A percentile compares a stretch with the other conserved stretches of the same genome.
phyloP scores from a whole-genome alignment of 2,888 invertebrate genomes.

The Campoplex capitator region DNA sequence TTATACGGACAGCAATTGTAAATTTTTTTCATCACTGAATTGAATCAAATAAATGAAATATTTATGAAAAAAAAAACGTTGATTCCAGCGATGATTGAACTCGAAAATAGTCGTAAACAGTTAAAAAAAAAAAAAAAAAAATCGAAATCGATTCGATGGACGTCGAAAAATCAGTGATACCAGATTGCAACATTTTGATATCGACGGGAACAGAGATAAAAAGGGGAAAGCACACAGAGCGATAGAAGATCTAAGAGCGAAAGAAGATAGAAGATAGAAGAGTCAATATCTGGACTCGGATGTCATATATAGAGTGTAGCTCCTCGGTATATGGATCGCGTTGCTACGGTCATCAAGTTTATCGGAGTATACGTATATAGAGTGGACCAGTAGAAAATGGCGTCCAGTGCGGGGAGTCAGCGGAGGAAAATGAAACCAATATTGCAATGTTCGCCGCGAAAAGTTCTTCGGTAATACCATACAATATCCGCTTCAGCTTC shows the following conservation, averaged over 20 bases:
- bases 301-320: not conserved
- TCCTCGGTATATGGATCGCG: slow-evolving; percentile 34
- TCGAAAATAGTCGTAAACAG: no score
- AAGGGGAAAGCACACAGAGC: slow-evolving; percentile 56
- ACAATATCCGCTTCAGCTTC: slow-evolving; percentile 84
- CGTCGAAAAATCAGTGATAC: slow-evolving; percentile 21
- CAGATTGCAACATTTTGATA: slow-evolving; percentile 45
- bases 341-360: slow-evolving; percentile 53
- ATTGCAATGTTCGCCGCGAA: slow-evolving; percentile 82
- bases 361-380: slow-evolving; percentile 42
- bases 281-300: slow-evolving; percentile 56
- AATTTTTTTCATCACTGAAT: not conserved
- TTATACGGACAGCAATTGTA: not conserved
- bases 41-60: not conserved
- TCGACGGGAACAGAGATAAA: slow-evolving; percentile 17
- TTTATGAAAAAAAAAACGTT: not conserved
- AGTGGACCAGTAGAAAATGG: slow-evolving; percentile 23
- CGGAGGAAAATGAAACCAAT: slow-evolving; percentile 81
- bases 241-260: no score
- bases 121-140: no score
- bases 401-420: slow-evolving; percentile 63
- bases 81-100: no score
- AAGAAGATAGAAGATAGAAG: no score
- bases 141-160: not conserved
- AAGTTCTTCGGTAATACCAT: slow-evolving; percentile 83